Evolutionary conservation across 1,140 invertebrate genomes (phyloP), one percentile per base, ranked within the genome.

Genomic region (Drosophila rhopaloa): DNA sequence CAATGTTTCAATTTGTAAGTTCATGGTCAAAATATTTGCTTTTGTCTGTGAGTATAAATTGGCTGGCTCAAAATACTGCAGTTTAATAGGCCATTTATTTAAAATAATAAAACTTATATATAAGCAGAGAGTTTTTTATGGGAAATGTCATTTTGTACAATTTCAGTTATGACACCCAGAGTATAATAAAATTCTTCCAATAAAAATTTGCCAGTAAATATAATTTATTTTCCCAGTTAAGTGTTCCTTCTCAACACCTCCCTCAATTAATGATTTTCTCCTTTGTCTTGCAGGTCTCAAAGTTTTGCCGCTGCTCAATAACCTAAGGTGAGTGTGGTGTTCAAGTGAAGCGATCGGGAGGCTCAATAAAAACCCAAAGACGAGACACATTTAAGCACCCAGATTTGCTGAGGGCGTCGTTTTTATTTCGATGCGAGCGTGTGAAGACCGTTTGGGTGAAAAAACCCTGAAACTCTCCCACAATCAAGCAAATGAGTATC

Each of bases 291-390:
- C 94, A 97, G 96, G 96, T 92, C 94, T 97, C 81, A 97, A 96
- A 90, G 94, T 97, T 16, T 94, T 97, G 72, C 95, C 96, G 76
- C 95, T 96, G 80, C 93, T 97, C 58, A 96, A 95, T 92, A 96
- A 96, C 91, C 93, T 97, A 79, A 95, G 96, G 96, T 97, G 93
- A 95, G 95, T 32, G 29, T 32, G 7, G 5, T 92, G 7, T 41
- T 46, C 24, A 61, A 65, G 47, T 56, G n/a, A 16, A 43, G n/a
- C 35, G 19, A 41, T 47, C 10, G 40, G 40, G 56, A 79, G 56
- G 65, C 44, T 35, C 50, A 19, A 16, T 62, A 38, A 59, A 66
- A 44, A 56, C n/a, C 68, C 72, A 43, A 38, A 47, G 47, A 75
- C 65, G 13, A 79, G 75, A 71, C 63, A 75, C 71, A 65, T 80